These are phyloP conservation scores for Dasyprocta punctata DNA, from an alignment of 2,113 vertebrate genomes.

Conservation along the genomic window DNA sequence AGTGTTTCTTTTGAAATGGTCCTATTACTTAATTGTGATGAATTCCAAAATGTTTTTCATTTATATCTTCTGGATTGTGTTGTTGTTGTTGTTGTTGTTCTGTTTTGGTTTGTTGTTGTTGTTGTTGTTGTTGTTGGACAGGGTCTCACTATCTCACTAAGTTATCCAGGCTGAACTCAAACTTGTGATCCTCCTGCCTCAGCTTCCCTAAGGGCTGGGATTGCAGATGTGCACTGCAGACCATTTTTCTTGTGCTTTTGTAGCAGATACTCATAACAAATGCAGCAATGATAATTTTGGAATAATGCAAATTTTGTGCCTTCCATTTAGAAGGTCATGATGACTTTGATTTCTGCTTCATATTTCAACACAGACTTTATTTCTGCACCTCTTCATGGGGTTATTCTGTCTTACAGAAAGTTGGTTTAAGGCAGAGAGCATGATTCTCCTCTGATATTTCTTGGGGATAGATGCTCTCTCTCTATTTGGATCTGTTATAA, in stretches of 20 bases:
- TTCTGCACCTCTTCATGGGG: background rate
- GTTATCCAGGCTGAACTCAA: background rate
- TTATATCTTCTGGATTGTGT: no score
- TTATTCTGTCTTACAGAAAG: background rate
- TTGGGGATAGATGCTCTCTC: background rate
- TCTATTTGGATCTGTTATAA: background rate
- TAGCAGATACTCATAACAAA: background rate
- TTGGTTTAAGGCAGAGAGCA: background rate
- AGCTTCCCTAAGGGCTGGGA: background rate
- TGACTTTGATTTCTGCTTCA: background rate
- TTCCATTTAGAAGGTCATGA: background rate
- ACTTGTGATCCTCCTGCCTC: background rate
- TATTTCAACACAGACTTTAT: background rate
- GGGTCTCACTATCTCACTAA: background rate
- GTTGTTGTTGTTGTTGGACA: no score
- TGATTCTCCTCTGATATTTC: background rate
- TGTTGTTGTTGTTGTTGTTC: no score
- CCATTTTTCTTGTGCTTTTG: background rate
- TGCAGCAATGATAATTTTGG: background rate
- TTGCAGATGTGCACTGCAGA: no score
- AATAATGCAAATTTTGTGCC: background rate
- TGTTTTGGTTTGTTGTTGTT: no score
- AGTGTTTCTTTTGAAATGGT: background rate
- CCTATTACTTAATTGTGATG: background rate
- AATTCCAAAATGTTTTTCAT: background rate